Base-by-base conservation (phyloP, 2,888 invertebrate species). In the Dusona sp. region DNA sequence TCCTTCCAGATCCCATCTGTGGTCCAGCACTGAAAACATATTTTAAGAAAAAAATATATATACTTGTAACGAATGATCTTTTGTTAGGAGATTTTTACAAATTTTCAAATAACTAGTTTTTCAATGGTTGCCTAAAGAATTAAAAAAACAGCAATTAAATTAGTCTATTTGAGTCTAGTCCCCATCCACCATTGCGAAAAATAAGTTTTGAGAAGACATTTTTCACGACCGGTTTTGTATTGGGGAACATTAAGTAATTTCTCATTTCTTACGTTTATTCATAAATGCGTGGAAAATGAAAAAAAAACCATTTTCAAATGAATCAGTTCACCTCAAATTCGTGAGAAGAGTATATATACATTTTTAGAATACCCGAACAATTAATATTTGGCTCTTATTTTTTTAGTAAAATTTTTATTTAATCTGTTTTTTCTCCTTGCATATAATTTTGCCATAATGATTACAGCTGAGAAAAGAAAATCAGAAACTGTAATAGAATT, bases 1-100 rank as follows among this genome's bases (percentile, higher is more conserved):
- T 45, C 25, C 64, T 25, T 64, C 57, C 13, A 64, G 11, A 79
- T 48, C 77, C n/a, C 65, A 45, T 74, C 48, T 33, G 70, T 38
- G 19, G 22, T 25, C 36, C 42, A 48, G 48, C 25, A 61, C 79
- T 79, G 61, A 54, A 79, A 79, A 48, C 19, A 68, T 36, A 77
- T 8, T 51, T 4, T 8, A 7, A 65, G 1, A 25, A 33, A 36
- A 25, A 45, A 77, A 42, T 4, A 51, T 48, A 3, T 36, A 29
- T 25, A 7, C 64, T 33, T 33, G 25, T 25, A 61, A 65, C 13
- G 6, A 64, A 64, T n/a, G 19, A 7, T 19, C 25, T 2, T 65
- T 72, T 25, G 3, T 16, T 48, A 1, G 48, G 7, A 48, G 19
- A 19, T 48, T 48, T 48, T 16, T n/a, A 19, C 1, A n/a, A 19